Conservation (phyloP, 2,888 invertebrate genomes). For the Caenorhabditis sp. region DNA sequence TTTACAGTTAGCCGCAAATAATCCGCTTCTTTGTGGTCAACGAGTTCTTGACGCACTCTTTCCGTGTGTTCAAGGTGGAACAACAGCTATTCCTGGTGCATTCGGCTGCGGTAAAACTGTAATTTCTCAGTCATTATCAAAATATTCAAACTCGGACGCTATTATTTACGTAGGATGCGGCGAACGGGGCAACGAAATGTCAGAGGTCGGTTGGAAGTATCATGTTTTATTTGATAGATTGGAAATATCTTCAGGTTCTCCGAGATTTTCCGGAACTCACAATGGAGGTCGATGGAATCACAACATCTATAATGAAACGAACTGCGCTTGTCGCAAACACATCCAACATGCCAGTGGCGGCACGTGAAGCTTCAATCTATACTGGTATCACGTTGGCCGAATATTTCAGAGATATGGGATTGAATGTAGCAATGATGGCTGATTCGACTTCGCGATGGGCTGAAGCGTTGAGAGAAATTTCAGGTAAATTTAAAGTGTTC, state of each 20-base stretch:
- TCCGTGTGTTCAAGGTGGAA: slow-evolving; percentile 79
- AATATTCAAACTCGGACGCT: slow-evolving; percentile 98
- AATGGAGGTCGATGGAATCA: slow-evolving; percentile 90
- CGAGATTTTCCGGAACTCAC: slow-evolving; percentile 97
- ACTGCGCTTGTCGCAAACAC: slow-evolving; percentile 98
- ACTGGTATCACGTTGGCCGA: slow-evolving; percentile 96
- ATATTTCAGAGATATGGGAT: slow-evolving; percentile 88
- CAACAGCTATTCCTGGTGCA: slow-evolving; percentile 77
- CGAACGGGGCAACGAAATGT: slow-evolving; percentile 99
- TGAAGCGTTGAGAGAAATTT: slow-evolving; percentile 98
- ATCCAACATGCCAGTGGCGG: slow-evolving; percentile 99
- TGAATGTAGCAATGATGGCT: slow-evolving; percentile 99
- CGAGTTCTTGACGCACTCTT: slow-evolving; percentile 96
- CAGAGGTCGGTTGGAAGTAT: slow-evolving; percentile 77
- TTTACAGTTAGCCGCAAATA: slow-evolving; percentile 85
- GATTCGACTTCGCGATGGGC: slow-evolving; percentile 99
- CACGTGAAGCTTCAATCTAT: slow-evolving; percentile 98
- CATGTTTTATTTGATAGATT: background rate
- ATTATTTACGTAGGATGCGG: slow-evolving; percentile 99
- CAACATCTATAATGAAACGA: slow-evolving; percentile 99
- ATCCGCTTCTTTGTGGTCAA: slow-evolving; percentile 96
- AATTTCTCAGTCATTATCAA: slow-evolving; percentile 97
- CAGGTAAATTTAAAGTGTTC: slow-evolving; percentile 75
- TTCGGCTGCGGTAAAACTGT: slow-evolving; percentile 99
- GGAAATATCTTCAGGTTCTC: slow-evolving; percentile 72